Evolutionary conservation across 2,888 invertebrate species (phyloP).

Genomic region (Caenorhabditis uteleia): DNA sequence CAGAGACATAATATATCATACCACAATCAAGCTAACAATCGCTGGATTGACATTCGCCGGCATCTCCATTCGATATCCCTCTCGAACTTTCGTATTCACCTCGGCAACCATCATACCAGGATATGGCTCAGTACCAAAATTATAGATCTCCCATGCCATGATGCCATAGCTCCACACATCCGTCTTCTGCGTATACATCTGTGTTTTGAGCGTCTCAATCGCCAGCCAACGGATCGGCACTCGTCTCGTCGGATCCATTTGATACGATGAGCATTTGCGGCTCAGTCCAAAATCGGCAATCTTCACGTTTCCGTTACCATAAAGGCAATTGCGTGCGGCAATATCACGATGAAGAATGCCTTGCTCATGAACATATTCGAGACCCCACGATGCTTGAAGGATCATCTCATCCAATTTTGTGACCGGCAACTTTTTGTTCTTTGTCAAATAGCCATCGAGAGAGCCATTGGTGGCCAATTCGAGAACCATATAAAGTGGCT

Average conservation of each 20-base stretch:
- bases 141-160: constrained; percentile 43
- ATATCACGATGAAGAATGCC: constrained; percentile 47
- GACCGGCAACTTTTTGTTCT: constrained; percentile 28
- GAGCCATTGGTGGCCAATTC: constrained; percentile 49
- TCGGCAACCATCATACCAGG: constrained; percentile 49
- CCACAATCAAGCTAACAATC: constrained; percentile 9
- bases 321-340: constrained; percentile 50
- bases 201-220: constrained; percentile 32
- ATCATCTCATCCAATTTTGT: constrained; percentile 49
- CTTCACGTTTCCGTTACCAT: constrained; percentile 42
- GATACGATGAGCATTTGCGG: constrained; percentile 24
- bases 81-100: constrained; percentile 33
- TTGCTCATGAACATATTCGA: constrained; percentile 53
- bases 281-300: constrained; percentile 48
- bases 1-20: too few species aligned
- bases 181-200: constrained; percentile 40
- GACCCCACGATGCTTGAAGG: constrained; percentile 50
- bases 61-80: constrained; percentile 44
- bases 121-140: constrained; percentile 49
- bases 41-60: constrained; percentile 1
- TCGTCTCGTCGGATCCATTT: constrained; percentile 37
- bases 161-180: constrained; percentile 51
- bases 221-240: constrained; percentile 48
- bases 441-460: constrained; percentile 49
- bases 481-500: constrained; percentile 57